These are phyloP conservation scores for Zaprionus taronus DNA, from an alignment of 1,140 invertebrate species.

Conservation along the genomic window DNA sequence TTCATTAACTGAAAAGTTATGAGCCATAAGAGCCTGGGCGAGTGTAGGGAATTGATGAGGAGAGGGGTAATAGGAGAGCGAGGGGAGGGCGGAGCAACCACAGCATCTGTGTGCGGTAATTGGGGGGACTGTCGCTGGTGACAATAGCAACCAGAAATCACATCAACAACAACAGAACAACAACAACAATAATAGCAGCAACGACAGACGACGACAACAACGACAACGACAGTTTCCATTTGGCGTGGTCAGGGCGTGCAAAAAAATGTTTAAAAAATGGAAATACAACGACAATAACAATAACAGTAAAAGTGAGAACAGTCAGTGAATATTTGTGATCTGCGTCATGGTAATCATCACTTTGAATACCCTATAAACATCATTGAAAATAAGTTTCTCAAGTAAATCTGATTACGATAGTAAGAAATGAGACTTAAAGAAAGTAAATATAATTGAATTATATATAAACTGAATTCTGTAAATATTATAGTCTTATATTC, in stretches of 20 bases:
- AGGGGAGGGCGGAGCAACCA: slow-evolving; percentile 46
- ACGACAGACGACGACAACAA: slow-evolving; percentile 6
- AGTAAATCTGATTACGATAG: not conserved
- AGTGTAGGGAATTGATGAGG: slow-evolving; percentile 2
- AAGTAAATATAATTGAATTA: too few relatives aligned
- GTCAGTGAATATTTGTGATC: slow-evolving; percentile 62
- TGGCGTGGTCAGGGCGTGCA: slow-evolving; percentile 37
- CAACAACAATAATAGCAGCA: slow-evolving; percentile 2
- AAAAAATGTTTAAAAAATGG: slow-evolving; percentile 31
- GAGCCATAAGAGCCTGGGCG: slow-evolving; percentile 61
- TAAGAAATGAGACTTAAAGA: too few relatives aligned
- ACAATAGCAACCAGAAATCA: slow-evolving; percentile 48
- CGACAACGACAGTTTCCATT: slow-evolving; percentile 10
- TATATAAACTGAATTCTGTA: too few relatives aligned
- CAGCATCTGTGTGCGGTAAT: slow-evolving; percentile 67
- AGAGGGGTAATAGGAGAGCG: not conserved
- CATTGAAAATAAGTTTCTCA: not conserved
- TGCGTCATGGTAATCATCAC: slow-evolving; percentile 78
- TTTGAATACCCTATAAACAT: slow-evolving; percentile 33
- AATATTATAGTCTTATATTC: not conserved
- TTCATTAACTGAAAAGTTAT: slow-evolving; percentile 83
- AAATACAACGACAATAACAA: slow-evolving; percentile 20
- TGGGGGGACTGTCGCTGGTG: slow-evolving; percentile 48
- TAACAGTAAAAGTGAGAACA: slow-evolving; percentile 49
- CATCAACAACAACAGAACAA: slow-evolving; percentile 15